A percentile compares a stretch with the other conserved stretches of the same genome.
Evolutionary conservation across 2,797 vertebrate species (phyloP).

Genomic region (Coregonus sp.): DNA sequence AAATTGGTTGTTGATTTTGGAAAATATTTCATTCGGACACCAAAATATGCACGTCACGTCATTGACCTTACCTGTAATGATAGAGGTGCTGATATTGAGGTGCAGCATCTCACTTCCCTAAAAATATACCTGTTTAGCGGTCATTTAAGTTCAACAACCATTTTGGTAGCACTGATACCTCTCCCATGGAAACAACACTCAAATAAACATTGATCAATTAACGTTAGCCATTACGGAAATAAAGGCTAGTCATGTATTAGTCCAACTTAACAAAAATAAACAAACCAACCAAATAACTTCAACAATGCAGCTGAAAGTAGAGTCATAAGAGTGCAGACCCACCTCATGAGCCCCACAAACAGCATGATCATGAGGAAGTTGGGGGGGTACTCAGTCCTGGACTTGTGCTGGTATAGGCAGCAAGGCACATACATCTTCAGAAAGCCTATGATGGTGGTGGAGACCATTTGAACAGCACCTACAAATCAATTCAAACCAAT

Average conservation of each 20-base stretch:
- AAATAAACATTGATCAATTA: not conserved
- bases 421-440: conserved; percentile 91
- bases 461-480: conserved; percentile 96
- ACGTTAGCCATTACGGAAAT: not conserved
- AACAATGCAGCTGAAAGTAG: not conserved
- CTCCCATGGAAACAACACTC: not conserved
- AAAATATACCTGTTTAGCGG: not conserved
- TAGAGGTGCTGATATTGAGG: not conserved
- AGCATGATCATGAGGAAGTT: conserved; percentile 97
- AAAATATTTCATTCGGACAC: no score
- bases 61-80: not conserved
- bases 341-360: conserved; percentile 97
- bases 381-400: conserved; percentile 84
- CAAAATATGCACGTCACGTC: no score
- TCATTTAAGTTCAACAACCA: not conserved
- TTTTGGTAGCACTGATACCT: not conserved
- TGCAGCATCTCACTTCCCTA: not conserved
- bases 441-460: conserved; percentile 91
- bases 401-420: conserved; percentile 91
- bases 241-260: no score
- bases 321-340: not conserved
- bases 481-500: not conserved
- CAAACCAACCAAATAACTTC: no score
- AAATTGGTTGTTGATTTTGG: no score
- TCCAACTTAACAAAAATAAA: no score